These are phyloP conservation scores for Drosophila trapezifrons DNA, from an alignment of 1,140 invertebrate genomes.

Conservation along the genomic window DNA sequence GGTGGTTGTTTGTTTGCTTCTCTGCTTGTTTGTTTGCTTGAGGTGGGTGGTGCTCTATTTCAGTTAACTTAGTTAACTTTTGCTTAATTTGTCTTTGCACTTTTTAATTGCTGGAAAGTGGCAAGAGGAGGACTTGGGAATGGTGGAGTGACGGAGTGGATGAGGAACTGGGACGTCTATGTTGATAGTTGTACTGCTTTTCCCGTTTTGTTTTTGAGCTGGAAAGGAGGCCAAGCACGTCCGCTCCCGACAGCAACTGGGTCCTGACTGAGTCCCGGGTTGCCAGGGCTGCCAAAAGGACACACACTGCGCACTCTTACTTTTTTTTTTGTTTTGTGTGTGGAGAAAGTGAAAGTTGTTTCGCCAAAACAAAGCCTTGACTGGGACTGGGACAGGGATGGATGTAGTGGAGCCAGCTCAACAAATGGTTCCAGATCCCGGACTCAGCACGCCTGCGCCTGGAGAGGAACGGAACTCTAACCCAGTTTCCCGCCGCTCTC, in stretches of 20 bases:
- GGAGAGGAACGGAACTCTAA: slow-evolving; percentile 23
- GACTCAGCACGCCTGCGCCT: slow-evolving; percentile 57
- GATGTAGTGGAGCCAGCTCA: slow-evolving; percentile 46
- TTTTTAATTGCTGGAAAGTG: slow-evolving; percentile 23
- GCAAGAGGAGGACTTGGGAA: neutral
- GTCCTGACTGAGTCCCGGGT: slow-evolving; percentile 45
- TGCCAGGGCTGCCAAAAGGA: slow-evolving; percentile 60
- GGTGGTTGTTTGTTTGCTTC: slow-evolving; percentile 26
- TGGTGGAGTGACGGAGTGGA: slow-evolving; percentile 3
- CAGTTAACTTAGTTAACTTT: slow-evolving; percentile 16
- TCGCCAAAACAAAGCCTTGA: slow-evolving; percentile 62
- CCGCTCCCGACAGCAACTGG: slow-evolving; percentile 41
- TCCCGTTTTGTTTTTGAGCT: neutral
- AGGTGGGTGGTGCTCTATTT: slow-evolving; percentile 16
- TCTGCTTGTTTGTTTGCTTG: slow-evolving; percentile 9
- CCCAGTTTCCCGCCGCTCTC: slow-evolving; percentile 9
- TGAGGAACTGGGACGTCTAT: slow-evolving; percentile 28
- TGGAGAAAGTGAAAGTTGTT: slow-evolving; percentile 54
- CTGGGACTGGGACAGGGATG: slow-evolving; percentile 12
- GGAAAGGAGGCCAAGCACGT: slow-evolving; percentile 35
- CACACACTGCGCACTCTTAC: slow-evolving; percentile 64
- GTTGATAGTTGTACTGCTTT: slow-evolving; percentile 5
- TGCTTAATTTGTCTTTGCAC: slow-evolving; percentile 1
- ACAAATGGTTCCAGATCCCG: slow-evolving; percentile 50
- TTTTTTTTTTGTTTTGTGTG: slow-evolving; percentile 24